Percentiles rank a stretch among this genome's conserved stretches.
phyloP scores from a whole-genome alignment of 2,797 vertebrate species.

The Liparis tanakae region DNA sequence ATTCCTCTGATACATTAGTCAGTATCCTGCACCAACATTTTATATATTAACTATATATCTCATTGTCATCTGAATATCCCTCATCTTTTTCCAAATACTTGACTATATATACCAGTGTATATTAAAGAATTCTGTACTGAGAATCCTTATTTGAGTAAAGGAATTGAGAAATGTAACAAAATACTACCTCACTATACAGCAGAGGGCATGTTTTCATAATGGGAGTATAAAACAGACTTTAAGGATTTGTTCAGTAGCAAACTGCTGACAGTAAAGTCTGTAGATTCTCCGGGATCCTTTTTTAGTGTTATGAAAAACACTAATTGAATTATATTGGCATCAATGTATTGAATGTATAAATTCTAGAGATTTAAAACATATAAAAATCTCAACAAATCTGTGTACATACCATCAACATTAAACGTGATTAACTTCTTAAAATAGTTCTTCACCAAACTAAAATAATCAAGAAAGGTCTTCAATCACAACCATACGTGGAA shows the following conservation, averaged over 20 bases:
- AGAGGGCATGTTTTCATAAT: slow-evolving; percentile 1
- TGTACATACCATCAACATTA: background rate
- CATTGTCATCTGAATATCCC: background rate
- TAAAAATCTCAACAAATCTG: background rate
- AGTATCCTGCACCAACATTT: background rate
- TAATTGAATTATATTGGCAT: background rate
- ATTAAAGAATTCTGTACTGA: background rate
- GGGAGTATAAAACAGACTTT: background rate
- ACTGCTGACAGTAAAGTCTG: background rate
- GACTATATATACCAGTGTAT: background rate
- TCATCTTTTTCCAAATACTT: background rate
- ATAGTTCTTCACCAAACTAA: background rate
- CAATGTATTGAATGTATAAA: background rate
- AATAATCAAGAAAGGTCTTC: background rate
- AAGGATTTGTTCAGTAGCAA: background rate
- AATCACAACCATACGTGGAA: background rate
- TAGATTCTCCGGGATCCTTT: background rate
- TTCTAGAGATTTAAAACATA: background rate
- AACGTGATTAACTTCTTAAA: background rate
- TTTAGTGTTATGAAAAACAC: background rate
- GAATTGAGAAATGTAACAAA: background rate
- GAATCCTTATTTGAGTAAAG: background rate
- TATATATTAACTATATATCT: too few relatives aligned
- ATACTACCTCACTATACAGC: background rate
- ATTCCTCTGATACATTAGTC: background rate